Base-by-base conservation (phyloP, 2,113 vertebrate species). In the Lagenorhynchus albirostris region DNA sequence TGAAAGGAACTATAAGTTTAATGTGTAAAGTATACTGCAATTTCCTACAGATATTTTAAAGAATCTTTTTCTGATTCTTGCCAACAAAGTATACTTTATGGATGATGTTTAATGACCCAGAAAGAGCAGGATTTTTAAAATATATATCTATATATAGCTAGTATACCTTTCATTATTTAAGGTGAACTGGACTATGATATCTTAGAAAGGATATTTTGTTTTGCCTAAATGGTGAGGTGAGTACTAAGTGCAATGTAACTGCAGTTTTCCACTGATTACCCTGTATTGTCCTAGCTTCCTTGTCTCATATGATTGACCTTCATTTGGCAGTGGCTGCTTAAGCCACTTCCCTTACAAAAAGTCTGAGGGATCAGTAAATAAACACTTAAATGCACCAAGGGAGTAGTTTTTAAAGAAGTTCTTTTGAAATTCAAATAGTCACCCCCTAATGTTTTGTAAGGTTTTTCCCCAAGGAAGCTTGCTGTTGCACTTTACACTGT, bases 341-440 rank as follows among this genome's bases (percentile, higher is more conserved):
- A 85, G 8, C 55, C 33, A 86, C 33, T 96, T 96, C 13, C n/a
- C 25, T 93, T 76, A 79, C 13, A n/a, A 97, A 74, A 96, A 62
- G 58, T 63, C 41, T 85, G 14, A 87, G 67, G 44, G 67, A 26
- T 62, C 80, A 89, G 82, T 92, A 97, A 95, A 97, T 79, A 89
- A 93, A 91, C 41, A 76, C 36, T 94, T 89, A 83, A 82, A 53
- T 77, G 68, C 36, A 60, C 62, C 67, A 76, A 80, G 20, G 67
- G 26, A 86, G 26, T 67, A 65, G 41, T 15, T 89, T 96, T 84
- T 73, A 85, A 91, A 73, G 63, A 83, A 67, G 10, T 50, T 79
- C 6, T 97, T 88, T 92, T 82, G 71, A 83, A 83, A 93, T 91
- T 89, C 67, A 94, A 68, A 80, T 71, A 93, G 89, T 89, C 41